Evolutionary conservation across 2,888 invertebrate genomes (phyloP), one percentile per base, ranked within the genome.

Genomic region (Neoascia interrupta): DNA sequence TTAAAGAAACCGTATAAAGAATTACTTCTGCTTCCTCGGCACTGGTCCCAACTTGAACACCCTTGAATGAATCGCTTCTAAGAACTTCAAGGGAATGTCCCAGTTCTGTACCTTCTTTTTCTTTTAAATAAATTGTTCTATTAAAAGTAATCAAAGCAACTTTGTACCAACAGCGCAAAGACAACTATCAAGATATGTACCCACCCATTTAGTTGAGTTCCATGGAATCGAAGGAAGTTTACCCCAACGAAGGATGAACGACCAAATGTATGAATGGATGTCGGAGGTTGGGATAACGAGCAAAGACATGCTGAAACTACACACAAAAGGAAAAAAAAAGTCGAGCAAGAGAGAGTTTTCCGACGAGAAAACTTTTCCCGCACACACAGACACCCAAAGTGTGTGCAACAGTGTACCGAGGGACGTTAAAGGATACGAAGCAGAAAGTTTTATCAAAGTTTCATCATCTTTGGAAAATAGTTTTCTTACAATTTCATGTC

Each of bases 101-200:
- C 36, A 34, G 36, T 47, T 66, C 28, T 26, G 26, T 21, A 5
- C 15, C 5, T 39, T 10, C 6, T 36, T 36, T 49, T 63, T 43
- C 16, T 51, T 63, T 53, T 72, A 15, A 37, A 26, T 70, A 72
- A 64, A 76, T 72, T 72, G 72, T 76, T 76, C 63, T 76, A 76
- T 76, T 72, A 76, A 76, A 76, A 76, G 70, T 76, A 64, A 76
- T 76, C 76, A 76, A 76, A 76, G 76, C 58, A 76, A 76, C 76
- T 75, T 63, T 75, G 75, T 75, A 34, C 54, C 54, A 69, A 69
- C 54, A 69, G 49, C 28, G 69, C 49, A 69, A 75, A 69, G 61
- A 61, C 74, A 75, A 74, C 60, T 68, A 69, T 56, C 61, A 69
- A 34, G 54, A 69, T 54, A 43, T 60, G 60, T 63, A 69, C 49